These are phyloP conservation scores for Sigmodon hispidus DNA, from an alignment of 2,113 vertebrate genomes.

Conservation along the genomic window DNA sequence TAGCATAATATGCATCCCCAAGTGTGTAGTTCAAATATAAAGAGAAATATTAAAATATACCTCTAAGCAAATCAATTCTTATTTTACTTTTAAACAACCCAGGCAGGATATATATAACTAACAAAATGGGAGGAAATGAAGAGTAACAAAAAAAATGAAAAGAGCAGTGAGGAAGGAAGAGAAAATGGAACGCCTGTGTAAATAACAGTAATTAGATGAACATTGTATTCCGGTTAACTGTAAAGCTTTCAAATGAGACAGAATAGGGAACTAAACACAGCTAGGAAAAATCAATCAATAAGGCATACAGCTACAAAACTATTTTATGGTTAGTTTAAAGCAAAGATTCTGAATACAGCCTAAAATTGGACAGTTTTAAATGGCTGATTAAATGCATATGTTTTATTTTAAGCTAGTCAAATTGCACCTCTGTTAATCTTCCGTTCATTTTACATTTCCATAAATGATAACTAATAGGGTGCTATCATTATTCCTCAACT, in stretches of 20 bases:
- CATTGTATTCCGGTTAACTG: background rate
- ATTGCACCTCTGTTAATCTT: constrained; percentile 33
- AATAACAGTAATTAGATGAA: constrained; percentile 33
- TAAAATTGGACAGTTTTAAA: constrained; percentile 32
- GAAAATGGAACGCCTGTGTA: background rate
- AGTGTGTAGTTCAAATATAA: background rate
- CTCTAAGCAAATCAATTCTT: constrained; percentile 20
- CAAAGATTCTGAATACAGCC: background rate
- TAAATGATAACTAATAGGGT: constrained; percentile 45
- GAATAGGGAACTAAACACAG: background rate
- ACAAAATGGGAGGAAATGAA: background rate
- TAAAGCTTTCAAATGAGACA: background rate
- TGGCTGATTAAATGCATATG: constrained; percentile 12
- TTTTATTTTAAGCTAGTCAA: constrained; percentile 53
- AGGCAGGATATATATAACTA: background rate
- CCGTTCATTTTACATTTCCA: background rate
- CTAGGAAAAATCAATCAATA: background rate
- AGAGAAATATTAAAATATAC: background rate
- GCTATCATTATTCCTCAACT: constrained; percentile 21
- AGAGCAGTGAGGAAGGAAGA: background rate
- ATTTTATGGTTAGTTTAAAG: constrained; percentile 13
- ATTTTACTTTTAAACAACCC: constrained; percentile 10
- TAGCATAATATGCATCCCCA: background rate
- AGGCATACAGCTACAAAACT: background rate
- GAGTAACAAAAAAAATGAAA: background rate